These are phyloP conservation scores for Sympetrum striolatum DNA, from an alignment of 2,888 invertebrate genomes.

Conservation along the genomic window DNA sequence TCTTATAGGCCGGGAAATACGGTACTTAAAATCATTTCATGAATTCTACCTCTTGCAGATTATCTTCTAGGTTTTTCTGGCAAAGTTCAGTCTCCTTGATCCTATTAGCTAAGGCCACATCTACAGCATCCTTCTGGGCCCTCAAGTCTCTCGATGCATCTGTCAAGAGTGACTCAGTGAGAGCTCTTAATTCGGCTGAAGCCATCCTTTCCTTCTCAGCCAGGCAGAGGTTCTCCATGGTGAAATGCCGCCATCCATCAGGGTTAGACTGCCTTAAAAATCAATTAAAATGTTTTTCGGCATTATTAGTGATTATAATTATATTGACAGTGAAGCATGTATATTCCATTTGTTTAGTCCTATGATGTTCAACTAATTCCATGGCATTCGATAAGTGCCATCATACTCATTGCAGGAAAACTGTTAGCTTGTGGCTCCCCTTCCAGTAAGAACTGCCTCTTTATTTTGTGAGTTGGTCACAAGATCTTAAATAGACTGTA, in stretches of 20 bases:
- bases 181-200: conserved; percentile 72
- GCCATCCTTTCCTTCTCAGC: conserved; percentile 78
- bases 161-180: conserved; percentile 74
- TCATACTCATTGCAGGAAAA: no score
- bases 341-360: no score
- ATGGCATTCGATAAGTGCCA: no score
- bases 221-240: conserved; percentile 76
- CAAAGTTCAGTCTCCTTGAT: conserved; percentile 80
- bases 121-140: conserved; percentile 82
- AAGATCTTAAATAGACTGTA: no score
- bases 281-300: background rate
- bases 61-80: conserved; percentile 70
- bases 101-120: conserved; percentile 76
- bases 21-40: no score
- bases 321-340: no score
- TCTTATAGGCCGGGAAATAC: no score
- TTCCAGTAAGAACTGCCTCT: no score
- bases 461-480: no score
- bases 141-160: conserved; percentile 82
- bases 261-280: conserved; percentile 76
- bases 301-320: no score
- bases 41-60: conserved; percentile 64
- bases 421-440: no score
- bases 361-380: no score
- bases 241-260: conserved; percentile 85